A percentile compares a stretch with the other conserved stretches of the same genome.
Evolutionary conservation across 2,113 vertebrate genomes (phyloP).

Genomic region (Myodes glareolus): DNA sequence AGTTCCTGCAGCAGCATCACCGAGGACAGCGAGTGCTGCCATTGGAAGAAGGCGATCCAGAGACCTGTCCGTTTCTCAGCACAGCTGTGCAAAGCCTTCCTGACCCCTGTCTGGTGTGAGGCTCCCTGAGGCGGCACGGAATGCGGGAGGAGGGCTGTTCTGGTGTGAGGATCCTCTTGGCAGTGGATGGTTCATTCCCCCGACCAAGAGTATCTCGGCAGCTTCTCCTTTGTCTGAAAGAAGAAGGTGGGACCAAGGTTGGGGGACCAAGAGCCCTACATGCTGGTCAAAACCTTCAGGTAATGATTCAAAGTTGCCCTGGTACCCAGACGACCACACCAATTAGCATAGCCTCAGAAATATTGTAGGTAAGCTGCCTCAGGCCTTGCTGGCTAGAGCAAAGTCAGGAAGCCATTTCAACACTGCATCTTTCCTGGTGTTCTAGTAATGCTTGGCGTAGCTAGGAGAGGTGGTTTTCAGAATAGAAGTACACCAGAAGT

Average conservation of each 20-base stretch:
- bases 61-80: not conserved
- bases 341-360: slow-evolving; percentile 55
- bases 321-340: not conserved
- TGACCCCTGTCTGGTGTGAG: not conserved
- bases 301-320: not conserved
- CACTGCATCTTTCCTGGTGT: slow-evolving; percentile 48
- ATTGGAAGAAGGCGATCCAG: not conserved
- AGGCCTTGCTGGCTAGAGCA: slow-evolving; percentile 12
- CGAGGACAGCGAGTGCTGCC: not conserved
- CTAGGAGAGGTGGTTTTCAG: slow-evolving; percentile 63
- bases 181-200: fast-evolving
- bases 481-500: not conserved
- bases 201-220: not conserved
- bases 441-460: slow-evolving; percentile 70
- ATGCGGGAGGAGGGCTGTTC: not conserved
- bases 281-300: not conserved
- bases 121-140: not conserved
- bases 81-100: not conserved
- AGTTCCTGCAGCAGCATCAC: not conserved
- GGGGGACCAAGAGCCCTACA: not conserved
- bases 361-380: not conserved
- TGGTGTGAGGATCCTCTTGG: not conserved
- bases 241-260: not conserved
- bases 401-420: slow-evolving; percentile 58
- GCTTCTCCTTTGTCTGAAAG: not conserved